Conservation (phyloP, 2,113 vertebrate species). For the Ailurus styani region DNA sequence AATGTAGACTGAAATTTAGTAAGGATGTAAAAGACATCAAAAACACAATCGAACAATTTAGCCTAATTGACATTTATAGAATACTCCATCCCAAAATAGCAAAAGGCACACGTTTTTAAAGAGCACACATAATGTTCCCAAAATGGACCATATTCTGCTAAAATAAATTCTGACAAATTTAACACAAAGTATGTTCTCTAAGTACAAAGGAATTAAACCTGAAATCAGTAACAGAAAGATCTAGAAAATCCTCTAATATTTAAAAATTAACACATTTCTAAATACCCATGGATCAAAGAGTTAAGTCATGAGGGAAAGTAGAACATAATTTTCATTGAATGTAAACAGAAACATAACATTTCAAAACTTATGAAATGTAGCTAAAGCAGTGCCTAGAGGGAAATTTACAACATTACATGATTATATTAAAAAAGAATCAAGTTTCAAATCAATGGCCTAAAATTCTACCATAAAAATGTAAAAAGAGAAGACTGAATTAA, state of each 20-base stretch:
- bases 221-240: background rate
- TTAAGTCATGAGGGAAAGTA: background rate
- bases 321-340: constrained; percentile 3
- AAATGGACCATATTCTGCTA: background rate
- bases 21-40: background rate
- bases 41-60: background rate
- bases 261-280: background rate
- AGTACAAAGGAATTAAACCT: background rate
- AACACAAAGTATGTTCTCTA: background rate
- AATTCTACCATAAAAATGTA: constrained; percentile 1
- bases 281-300: background rate
- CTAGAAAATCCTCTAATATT: background rate
- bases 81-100: background rate
- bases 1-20: background rate
- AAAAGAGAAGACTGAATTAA: background rate
- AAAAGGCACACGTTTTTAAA: background rate
- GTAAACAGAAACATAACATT: background rate
- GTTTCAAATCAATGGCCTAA: background rate
- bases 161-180: background rate
- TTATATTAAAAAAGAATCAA: background rate
- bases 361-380: background rate
- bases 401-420: background rate
- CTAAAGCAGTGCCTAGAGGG: background rate
- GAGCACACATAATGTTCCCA: background rate
- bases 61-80: background rate